Evolutionary conservation across 2,113 vertebrate genomes (phyloP), one percentile per base, ranked within the genome.

Genomic region (Brevimyrus niger): DNA sequence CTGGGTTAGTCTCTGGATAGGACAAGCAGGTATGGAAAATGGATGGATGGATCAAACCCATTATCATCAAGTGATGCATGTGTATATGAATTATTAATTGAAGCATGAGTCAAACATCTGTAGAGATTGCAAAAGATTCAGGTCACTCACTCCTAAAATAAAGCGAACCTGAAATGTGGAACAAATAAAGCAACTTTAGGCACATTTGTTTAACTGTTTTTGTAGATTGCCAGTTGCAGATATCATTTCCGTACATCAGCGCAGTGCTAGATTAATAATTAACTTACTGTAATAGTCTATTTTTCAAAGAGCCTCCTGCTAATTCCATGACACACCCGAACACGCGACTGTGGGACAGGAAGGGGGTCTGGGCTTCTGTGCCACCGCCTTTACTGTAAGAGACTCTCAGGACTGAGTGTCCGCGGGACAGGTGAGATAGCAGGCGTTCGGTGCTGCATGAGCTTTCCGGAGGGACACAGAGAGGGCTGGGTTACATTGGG

Each of bases 401-500:
- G 94, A 94, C 94, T 95, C 93, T 90, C 7, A 84, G 27, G 73
- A 89, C 86, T 90, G 91, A 90, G 19, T 87, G 89, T 42, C 85
- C 87, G 38, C 76, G 44, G 53, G 46, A 55, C 27, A 84, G 19
- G 88, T 35, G 88, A 69, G 88, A 83, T 38, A 82, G 65, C 89
- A 88, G 61, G 46, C 51, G 21, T 47, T 47, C 19, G 91, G 61
- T 88, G 55, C 87, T 35, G 84, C 13, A 89, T 69, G 84, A 46
- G 87, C 21, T 9, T n/a, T 17, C 83, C 48, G 31, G 73, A 38
- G 73, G 27, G 84, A 58, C 47, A 88, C 86, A 76, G 86, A 73
- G 53, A 58, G 85, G 88, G 89, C 92, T 92, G 94, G 94, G 93
- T 93, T 92, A 90, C 89, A 90, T 90, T 84, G 93, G 94, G 95